A percentile compares a stretch with the other conserved stretches of the same genome.
phyloP scores from a whole-genome alignment of 1,140 invertebrate species.

The Nasonia giraulti region DNA sequence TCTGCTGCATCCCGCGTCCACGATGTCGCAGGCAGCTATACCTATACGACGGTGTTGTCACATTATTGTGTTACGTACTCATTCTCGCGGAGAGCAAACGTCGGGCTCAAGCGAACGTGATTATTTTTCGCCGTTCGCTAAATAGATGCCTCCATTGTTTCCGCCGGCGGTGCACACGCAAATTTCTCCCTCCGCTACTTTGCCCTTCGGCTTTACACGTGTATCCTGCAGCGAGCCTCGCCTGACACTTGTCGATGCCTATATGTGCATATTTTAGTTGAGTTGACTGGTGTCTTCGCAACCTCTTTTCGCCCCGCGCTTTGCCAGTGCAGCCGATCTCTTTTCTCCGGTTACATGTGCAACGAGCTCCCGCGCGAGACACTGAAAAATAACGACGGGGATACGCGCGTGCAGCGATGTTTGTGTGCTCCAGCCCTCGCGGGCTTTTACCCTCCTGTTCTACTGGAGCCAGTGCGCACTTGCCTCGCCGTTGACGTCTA shows the following conservation, averaged over 20 bases:
- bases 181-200: background rate
- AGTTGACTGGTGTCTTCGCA: background rate
- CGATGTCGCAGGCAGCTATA: background rate
- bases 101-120: constrained; percentile 63
- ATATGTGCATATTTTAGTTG: constrained; percentile 13
- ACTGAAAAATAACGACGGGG: constrained; percentile 19
- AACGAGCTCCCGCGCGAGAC: background rate
- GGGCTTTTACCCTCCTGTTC: background rate
- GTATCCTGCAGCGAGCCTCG: too few relatives aligned
- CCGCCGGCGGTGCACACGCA: constrained; percentile 54
- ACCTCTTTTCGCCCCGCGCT: background rate
- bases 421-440: background rate
- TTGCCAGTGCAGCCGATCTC: background rate
- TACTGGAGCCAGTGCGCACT: background rate
- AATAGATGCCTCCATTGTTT: constrained; percentile 66
- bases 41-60: background rate
- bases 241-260: background rate
- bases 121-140: constrained; percentile 71
- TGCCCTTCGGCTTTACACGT: background rate
- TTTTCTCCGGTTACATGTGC: background rate
- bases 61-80: constrained; percentile 10
- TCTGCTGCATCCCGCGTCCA: background rate
- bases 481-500: background rate
- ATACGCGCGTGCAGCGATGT: background rate
- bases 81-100: background rate